Evolutionary conservation across 2,888 invertebrate genomes (phyloP).

Genomic region (Agrotis exclamationis): DNA sequence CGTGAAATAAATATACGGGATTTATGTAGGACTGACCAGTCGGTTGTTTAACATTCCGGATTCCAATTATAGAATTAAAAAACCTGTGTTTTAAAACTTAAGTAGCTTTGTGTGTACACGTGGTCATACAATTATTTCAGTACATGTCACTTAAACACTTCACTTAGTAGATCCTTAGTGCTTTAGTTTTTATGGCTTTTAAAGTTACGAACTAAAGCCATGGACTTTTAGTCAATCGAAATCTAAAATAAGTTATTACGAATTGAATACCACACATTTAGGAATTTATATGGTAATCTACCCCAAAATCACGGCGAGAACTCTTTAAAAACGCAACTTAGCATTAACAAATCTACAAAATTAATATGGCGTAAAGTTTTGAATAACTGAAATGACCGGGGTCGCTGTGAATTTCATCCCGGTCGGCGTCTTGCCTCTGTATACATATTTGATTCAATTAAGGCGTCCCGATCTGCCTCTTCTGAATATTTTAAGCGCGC

Average conservation of each 20-base stretch:
- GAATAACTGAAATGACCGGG: slow-evolving; percentile 63
- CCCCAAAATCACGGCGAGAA: neutral
- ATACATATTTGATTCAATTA: slow-evolving; percentile 70
- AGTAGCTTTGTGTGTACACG: neutral
- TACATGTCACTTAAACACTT: slow-evolving; percentile 2
- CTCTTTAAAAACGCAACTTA: slow-evolving; percentile 6
- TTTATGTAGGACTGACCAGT: neutral
- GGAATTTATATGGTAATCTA: neutral
- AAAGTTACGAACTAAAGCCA: neutral
- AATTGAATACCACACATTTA: neutral
- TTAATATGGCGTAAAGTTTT: slow-evolving; percentile 63
- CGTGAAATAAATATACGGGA: slow-evolving; percentile 15
- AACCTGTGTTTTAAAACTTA: no score
- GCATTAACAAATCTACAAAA: slow-evolving; percentile 45
- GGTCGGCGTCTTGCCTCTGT: slow-evolving; percentile 36
- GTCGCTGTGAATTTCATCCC: slow-evolving; percentile 43
- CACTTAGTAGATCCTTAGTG: neutral
- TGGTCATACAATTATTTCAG: neutral
- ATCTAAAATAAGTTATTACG: neutral
- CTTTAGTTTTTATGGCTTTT: slow-evolving; percentile 20
- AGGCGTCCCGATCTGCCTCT: slow-evolving; percentile 47
- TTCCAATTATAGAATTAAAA: no score
- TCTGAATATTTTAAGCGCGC: slow-evolving; percentile 60
- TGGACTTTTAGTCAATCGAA: neutral
- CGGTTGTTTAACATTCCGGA: neutral